These are phyloP conservation scores for Ambastaia sidthimunki DNA, from an alignment of 2,797 vertebrate species.

Conservation along the genomic window DNA sequence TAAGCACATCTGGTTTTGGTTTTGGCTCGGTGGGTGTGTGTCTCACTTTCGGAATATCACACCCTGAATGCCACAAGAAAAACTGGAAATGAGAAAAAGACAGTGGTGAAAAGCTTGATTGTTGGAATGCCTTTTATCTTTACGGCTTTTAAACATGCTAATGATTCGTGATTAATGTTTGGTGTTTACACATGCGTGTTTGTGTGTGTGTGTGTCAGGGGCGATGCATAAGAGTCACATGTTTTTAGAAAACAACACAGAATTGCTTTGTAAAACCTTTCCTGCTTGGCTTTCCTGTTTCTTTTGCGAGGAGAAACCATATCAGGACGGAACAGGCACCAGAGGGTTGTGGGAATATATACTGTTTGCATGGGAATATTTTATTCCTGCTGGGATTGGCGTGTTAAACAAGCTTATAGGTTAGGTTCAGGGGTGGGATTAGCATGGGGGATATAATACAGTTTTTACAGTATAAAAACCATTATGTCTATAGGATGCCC, in stretches of 20 bases:
- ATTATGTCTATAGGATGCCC: too few relatives aligned
- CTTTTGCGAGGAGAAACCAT: constrained; percentile 66
- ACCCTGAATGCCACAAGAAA: constrained; percentile 29
- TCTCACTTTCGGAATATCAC: constrained; percentile 33
- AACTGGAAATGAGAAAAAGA: constrained; percentile 46
- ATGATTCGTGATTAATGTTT: constrained; percentile 52
- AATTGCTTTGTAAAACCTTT: constrained; percentile 75
- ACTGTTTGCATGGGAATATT: constrained; percentile 52
- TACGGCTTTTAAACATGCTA: constrained; percentile 42
- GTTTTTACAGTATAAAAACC: too few relatives aligned
- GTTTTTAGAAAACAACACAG: constrained; percentile 68
- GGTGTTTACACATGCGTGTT: constrained; percentile 25
- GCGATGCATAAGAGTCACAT: constrained; percentile 61
- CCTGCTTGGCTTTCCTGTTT: constrained; percentile 74
- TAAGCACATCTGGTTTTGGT: constrained; percentile 53
- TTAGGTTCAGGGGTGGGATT: too few relatives aligned
- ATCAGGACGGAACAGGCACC: constrained; percentile 60
- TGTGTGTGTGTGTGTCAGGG: constrained; percentile 46
- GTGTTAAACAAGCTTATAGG: too few relatives aligned
- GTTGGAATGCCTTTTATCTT: constrained; percentile 49
- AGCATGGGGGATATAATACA: too few relatives aligned
- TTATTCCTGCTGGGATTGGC: constrained; percentile 53
- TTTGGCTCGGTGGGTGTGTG: constrained; percentile 45
- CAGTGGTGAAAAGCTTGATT: constrained; percentile 33
- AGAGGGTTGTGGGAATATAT: constrained; percentile 72